Conservation (phyloP, 2,113 vertebrate species). For the Taxidea taxus region DNA sequence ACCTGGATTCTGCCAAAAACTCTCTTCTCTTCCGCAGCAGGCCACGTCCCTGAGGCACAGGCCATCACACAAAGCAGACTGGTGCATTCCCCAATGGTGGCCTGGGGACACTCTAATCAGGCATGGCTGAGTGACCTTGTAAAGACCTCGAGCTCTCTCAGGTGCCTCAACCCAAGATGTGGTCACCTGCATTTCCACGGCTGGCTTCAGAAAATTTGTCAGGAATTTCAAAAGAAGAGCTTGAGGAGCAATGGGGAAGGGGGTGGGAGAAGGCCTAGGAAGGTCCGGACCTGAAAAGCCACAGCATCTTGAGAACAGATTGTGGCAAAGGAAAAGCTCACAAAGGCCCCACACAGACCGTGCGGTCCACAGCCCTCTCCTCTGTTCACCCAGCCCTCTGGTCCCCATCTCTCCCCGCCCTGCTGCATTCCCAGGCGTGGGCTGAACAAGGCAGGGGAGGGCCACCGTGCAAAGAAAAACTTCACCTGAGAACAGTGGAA, state of each 20-base stretch:
- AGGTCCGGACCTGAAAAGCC: not conserved
- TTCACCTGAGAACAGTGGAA: not conserved
- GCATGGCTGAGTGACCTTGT: not conserved
- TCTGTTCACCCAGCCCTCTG: not conserved
- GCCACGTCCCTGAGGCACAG: not conserved
- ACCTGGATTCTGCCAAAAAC: not conserved
- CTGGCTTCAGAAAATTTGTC: not conserved
- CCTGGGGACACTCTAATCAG: not conserved
- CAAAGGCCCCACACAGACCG: not conserved
- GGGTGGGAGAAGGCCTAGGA: not conserved
- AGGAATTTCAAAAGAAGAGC: not conserved
- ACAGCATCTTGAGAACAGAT: not conserved
- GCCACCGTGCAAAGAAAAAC: conserved; percentile 21
- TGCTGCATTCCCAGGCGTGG: not conserved
- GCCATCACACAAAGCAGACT: not conserved
- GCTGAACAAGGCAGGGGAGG: not conserved
- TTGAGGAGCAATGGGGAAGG: not conserved
- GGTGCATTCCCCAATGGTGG: not conserved
- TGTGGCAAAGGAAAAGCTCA: not conserved
- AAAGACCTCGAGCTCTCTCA: not conserved
- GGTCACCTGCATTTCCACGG: not conserved
- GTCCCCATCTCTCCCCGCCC: not conserved
- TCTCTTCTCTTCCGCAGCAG: not conserved
- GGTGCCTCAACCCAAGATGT: not conserved
- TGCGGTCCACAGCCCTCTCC: not conserved